These are phyloP conservation scores for Masticophis lateralis DNA, from an alignment of 2,797 vertebrate genomes.

Conservation along the genomic window DNA sequence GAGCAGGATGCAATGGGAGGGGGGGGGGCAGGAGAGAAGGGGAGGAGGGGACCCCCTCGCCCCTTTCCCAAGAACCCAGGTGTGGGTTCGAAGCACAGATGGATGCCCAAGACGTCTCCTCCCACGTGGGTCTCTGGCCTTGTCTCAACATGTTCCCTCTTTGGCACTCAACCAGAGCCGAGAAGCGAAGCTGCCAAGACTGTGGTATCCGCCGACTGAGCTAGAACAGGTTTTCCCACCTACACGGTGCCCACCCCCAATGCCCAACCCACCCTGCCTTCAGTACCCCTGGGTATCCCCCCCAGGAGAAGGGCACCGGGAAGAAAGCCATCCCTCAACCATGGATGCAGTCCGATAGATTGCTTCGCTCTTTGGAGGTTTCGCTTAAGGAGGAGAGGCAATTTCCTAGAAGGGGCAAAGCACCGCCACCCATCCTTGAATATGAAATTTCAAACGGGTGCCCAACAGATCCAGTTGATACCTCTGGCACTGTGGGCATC, in stretches of 20 bases:
- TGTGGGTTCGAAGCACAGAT: background rate
- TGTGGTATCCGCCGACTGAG: accelerated
- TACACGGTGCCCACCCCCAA: background rate
- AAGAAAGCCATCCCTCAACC: background rate
- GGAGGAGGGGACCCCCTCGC: background rate
- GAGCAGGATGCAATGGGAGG: background rate
- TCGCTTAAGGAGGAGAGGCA: background rate
- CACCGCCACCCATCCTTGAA: accelerated
- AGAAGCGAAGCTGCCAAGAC: background rate
- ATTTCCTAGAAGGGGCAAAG: background rate
- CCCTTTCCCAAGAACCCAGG: accelerated
- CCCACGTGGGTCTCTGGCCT: constrained; percentile 32
- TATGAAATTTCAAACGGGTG: background rate
- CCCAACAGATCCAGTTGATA: background rate
- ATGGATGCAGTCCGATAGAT: background rate
- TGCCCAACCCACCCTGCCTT: accelerated
- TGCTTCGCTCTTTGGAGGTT: background rate
- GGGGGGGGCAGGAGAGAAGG: background rate
- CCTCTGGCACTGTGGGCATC: background rate
- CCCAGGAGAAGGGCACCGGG: background rate
- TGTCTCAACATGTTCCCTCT: constrained; percentile 51
- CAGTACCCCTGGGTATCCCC: background rate
- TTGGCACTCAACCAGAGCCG: constrained; percentile 17
- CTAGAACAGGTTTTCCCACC: background rate
- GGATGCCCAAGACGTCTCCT: background rate